Percentiles rank a stretch among this genome's conserved stretches.
Conservation (phyloP, 2,797 vertebrate genomes). For the Myotis planiceps region DNA sequence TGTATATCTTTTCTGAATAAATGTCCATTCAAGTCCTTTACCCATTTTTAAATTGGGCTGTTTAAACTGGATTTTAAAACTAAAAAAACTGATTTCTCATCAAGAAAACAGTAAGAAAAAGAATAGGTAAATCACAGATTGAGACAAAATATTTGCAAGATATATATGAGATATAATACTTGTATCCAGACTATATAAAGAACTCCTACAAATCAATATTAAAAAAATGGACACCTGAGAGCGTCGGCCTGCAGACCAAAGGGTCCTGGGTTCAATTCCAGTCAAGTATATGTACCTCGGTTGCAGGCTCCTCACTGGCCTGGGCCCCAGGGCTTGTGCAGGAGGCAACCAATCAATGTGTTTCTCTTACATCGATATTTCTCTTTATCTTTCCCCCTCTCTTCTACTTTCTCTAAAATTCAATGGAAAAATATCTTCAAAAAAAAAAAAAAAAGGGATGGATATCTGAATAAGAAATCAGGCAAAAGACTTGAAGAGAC, state of each 20-base stretch:
- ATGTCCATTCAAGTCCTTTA: background rate
- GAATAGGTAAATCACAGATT: background rate
- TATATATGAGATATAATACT: background rate
- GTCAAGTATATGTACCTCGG: too few species aligned
- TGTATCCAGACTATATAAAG: background rate
- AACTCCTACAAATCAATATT: background rate
- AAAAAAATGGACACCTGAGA: too few species aligned
- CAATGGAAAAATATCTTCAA: too few species aligned
- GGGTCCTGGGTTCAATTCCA: too few species aligned
- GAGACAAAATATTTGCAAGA: background rate
- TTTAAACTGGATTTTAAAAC: slow-evolving; percentile 21
- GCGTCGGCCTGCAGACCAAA: too few species aligned
- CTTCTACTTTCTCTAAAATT: too few species aligned
- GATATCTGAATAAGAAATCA: background rate
- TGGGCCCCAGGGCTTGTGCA: too few species aligned
- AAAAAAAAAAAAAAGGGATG: background rate
- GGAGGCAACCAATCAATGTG: too few species aligned
- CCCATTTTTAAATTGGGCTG: background rate
- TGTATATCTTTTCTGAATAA: background rate
- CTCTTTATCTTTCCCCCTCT: too few species aligned
- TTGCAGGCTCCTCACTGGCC: too few species aligned
- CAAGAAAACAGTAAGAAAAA: background rate
- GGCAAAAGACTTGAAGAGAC: background rate
- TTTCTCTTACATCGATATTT: too few species aligned
- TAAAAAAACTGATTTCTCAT: background rate